Conservation (phyloP, 2,888 invertebrate genomes). For the Leptopilina drosophilae region DNA sequence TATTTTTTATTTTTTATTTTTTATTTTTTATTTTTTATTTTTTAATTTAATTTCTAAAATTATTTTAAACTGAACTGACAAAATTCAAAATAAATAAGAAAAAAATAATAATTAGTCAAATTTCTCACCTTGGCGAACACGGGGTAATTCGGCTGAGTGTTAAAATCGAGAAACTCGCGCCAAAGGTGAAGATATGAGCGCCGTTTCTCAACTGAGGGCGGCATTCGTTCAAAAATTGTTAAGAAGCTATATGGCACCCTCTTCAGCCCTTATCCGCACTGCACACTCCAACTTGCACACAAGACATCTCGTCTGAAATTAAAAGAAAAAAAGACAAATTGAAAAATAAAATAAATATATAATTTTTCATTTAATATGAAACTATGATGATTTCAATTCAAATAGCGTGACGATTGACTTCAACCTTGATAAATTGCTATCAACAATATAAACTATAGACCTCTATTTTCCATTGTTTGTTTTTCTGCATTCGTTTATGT, state of each 20-base stretch:
- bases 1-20: too few relatives aligned
- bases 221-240: conserved; percentile 49
- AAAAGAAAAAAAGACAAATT: background rate
- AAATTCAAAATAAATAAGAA: too few relatives aligned
- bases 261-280: conserved; percentile 41
- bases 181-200: conserved; percentile 67
- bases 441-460: conserved; percentile 13
- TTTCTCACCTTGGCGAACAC: background rate
- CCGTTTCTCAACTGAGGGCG: conserved; percentile 59
- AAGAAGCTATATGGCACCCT: conserved; percentile 43
- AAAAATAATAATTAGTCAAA: too few relatives aligned
- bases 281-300: conserved; percentile 20
- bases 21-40: too few relatives aligned
- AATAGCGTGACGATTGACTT: conserved; percentile 26
- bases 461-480: conserved; percentile 1
- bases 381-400: background rate
- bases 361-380: too few relatives aligned
- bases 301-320: background rate
- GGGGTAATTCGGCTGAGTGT: background rate
- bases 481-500: background rate
- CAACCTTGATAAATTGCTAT: conserved; percentile 13
- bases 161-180: conserved; percentile 63
- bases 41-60: too few relatives aligned
- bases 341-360: background rate
- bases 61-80: too few relatives aligned